Conservation (phyloP, 1,140 invertebrate genomes). For the Zeugodacus cucurbitae region DNA sequence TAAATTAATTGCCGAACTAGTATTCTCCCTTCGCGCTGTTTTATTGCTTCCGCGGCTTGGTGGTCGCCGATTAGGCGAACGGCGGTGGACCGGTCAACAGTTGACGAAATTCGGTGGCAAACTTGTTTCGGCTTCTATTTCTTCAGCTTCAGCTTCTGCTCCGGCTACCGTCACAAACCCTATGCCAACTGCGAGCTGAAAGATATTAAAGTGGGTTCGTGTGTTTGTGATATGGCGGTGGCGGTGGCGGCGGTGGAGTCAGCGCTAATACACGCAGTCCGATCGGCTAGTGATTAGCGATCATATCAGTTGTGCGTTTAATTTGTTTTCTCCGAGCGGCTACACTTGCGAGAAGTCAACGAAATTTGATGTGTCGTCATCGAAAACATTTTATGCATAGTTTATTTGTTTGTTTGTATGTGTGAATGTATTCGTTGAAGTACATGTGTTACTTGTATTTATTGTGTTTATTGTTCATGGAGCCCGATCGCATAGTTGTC, state of each 20-base stretch:
- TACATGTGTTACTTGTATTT: background rate
- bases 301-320: background rate
- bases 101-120: slow-evolving; percentile 25
- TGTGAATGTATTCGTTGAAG: background rate
- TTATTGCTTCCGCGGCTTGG: background rate
- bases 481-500: background rate
- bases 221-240: background rate
- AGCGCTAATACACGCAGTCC: background rate
- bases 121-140: slow-evolving; percentile 6
- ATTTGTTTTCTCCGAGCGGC: slow-evolving; percentile 29
- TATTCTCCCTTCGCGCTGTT: background rate
- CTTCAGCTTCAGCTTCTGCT: background rate
- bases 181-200: background rate
- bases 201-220: background rate
- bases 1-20: slow-evolving; percentile 1
- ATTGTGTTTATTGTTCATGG: background rate
- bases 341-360: background rate
- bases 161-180: background rate
- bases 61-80: background rate
- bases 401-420: background rate
- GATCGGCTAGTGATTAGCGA: background rate
- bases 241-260: background rate
- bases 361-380: background rate
- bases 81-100: background rate
- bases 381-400: background rate